Percentiles rank a stretch among this genome's conserved stretches.
Conservation (phyloP, 2,113 vertebrate genomes). For the Delphinus delphis region DNA sequence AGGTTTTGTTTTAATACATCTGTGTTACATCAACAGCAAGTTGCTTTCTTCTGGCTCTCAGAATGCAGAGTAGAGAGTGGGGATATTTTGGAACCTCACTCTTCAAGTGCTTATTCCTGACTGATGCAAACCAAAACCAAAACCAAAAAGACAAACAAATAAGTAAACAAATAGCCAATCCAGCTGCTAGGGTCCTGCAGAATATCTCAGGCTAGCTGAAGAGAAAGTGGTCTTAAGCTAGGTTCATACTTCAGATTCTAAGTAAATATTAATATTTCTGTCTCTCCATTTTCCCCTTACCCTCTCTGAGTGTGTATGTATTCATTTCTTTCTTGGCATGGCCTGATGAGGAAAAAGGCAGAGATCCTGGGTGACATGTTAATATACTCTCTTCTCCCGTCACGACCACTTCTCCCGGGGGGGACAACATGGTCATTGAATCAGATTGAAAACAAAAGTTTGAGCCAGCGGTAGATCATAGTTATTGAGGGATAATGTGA, state of each 20-base stretch:
- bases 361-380: not conserved
- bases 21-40: not conserved
- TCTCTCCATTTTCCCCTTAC: not conserved
- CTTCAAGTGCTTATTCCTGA: conserved; percentile 58
- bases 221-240: conserved; percentile 35
- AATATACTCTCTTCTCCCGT: not conserved
- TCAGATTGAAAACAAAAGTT: conserved; percentile 8
- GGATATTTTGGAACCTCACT: conserved; percentile 43
- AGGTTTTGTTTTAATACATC: not conserved
- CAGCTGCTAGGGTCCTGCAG: accelerated
- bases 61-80: not conserved
- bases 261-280: conserved; percentile 25
- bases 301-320: not conserved
- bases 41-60: not conserved
- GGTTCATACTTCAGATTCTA: conserved; percentile 46
- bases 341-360: not conserved
- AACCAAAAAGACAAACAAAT: not conserved
- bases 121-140: conserved; percentile 40
- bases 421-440: not conserved
- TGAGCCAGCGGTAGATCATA: not conserved
- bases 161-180: not conserved
- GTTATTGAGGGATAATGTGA: not conserved
- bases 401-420: not conserved
- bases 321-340: not conserved
- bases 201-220: not conserved